Evolutionary conservation across 2,113 vertebrate species (phyloP).

Genomic region (Leucoraja erinaceus): DNA sequence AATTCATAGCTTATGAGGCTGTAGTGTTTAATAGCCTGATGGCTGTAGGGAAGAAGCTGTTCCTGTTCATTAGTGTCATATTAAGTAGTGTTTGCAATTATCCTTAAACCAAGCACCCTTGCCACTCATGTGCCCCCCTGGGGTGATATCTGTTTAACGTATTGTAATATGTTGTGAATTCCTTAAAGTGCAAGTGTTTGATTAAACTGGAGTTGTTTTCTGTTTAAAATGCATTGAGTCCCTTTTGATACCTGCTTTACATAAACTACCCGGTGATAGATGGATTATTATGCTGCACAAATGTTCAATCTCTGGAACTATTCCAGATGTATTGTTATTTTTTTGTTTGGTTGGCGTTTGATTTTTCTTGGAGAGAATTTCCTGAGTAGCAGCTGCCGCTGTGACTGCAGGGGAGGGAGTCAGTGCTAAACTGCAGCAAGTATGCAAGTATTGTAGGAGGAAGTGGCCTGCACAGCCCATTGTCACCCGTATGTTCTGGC

Average conservation of each 20-base stretch:
- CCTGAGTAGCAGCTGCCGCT: background rate
- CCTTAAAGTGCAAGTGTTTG: background rate
- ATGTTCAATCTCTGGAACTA: background rate
- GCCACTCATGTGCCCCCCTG: no score
- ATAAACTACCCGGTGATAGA: background rate
- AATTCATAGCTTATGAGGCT: no score
- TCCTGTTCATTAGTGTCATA: no score
- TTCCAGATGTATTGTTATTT: background rate
- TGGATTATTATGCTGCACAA: background rate
- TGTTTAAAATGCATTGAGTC: background rate
- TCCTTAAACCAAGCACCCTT: no score
- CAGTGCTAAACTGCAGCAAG: background rate
- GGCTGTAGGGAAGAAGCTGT: no score
- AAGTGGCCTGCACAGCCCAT: background rate
- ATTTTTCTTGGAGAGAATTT: background rate
- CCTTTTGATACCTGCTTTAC: background rate
- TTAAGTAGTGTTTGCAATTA: no score
- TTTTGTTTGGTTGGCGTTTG: background rate
- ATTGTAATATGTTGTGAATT: background rate
- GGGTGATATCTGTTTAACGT: background rate
- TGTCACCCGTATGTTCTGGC: background rate
- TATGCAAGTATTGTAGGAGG: background rate
- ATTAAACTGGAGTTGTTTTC: background rate
- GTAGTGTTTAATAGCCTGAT: no score
- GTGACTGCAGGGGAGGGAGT: background rate